Base-by-base conservation (phyloP, 2,797 vertebrate genomes). In the Delichon dasypus region DNA sequence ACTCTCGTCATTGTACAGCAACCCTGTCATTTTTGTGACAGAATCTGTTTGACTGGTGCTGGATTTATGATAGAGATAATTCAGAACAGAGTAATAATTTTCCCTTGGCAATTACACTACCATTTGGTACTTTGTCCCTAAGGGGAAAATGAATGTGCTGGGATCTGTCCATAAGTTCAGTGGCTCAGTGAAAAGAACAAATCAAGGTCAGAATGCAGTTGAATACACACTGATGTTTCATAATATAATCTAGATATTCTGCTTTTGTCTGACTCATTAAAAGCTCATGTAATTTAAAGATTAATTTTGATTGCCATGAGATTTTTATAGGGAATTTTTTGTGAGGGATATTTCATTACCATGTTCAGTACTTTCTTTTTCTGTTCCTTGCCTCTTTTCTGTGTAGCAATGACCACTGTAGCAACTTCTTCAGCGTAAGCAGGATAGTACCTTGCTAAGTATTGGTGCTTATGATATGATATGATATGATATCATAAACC, bases 51-150 rank as follows among this genome's bases (percentile, higher is more conserved):
- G 97, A 97, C 96, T 97, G 93, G 79, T 93, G 94, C 95, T 80
- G 96, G 93, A 98, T 98, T 98, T 98, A 98, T 98, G 97, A 92
- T 91, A 86, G 97, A 97, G 97, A 98, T 98, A 98, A 98, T 98
- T 98, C 94, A 97, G 94, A 97, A 93, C 85, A 95, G 96, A 97
- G 96, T 97, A 97, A 98, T 98, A 97, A 98, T 98, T 98, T 98
- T 98, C 97, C 96, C 96, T 97, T 97, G 97, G 96, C 96, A 97
- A 98, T 98, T 98, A 98, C 96, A 96, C 97, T 97, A 95, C 97
- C 97, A 97, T 98, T 98, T 98, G 98, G 97, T 98, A 97, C 94
- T 98, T 98, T 97, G 97, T 98, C 97, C 97, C 97, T 97, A 97
- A 96, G 96, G 97, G 96, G 92, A 95, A 97, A 97, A 98, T 97